Evolutionary conservation across 2,113 vertebrate genomes (phyloP).

Genomic region (Archilochus colubris): DNA sequence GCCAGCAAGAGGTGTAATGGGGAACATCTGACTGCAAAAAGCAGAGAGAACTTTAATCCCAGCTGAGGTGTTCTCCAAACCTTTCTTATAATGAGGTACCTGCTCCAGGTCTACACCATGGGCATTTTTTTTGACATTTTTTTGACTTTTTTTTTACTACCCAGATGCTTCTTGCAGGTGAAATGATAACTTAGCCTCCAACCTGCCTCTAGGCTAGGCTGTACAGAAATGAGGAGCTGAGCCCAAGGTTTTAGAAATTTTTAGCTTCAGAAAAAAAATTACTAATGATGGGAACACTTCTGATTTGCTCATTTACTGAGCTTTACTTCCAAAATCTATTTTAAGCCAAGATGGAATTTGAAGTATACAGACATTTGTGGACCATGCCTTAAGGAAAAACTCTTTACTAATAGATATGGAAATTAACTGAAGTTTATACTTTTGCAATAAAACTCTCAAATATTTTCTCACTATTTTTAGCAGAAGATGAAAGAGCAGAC

Average conservation of each 20-base stretch:
- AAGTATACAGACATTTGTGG: slow-evolving; percentile 12
- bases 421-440: background rate
- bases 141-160: background rate
- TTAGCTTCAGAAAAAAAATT: background rate
- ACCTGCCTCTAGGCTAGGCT: background rate
- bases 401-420: background rate
- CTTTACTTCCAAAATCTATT: background rate
- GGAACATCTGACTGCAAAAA: background rate
- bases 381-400: background rate
- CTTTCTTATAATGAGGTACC: background rate
- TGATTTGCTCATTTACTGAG: background rate
- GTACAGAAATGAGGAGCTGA: background rate
- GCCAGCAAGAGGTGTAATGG: too few relatives aligned
- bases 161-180: background rate
- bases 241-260: background rate
- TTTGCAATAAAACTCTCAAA: background rate
- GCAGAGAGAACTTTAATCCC: background rate
- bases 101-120: background rate
- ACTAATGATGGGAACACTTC: background rate
- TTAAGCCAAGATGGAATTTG: background rate
- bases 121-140: too few relatives aligned
- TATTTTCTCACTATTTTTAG: background rate
- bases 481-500: background rate
- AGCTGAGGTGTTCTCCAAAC: background rate
- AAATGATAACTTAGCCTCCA: background rate